Evolutionary conservation across 2,888 invertebrate genomes (phyloP).

Genomic region (Loripinus fragilis): DNA sequence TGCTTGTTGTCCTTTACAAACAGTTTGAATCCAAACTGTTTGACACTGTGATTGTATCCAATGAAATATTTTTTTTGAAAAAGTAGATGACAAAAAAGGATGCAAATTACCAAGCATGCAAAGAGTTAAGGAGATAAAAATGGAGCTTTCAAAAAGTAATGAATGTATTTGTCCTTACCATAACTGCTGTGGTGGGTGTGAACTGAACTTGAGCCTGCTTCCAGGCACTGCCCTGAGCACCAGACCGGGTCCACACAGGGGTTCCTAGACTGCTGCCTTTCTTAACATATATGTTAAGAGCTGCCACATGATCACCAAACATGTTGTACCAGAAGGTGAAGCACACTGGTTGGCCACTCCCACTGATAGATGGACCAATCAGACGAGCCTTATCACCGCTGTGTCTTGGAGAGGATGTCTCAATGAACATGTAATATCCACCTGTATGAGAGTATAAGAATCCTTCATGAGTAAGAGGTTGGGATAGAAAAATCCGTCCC

Average conservation of each 20-base stretch:
- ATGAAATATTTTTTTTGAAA: too few relatives aligned
- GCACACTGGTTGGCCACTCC: slow-evolving; percentile 58
- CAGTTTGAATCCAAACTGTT: too few relatives aligned
- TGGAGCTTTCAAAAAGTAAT: too few relatives aligned
- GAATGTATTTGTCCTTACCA: too few relatives aligned
- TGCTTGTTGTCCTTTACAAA: too few relatives aligned
- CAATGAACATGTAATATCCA: slow-evolving; percentile 77
- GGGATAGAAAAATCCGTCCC: too few relatives aligned
- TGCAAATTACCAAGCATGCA: too few relatives aligned
- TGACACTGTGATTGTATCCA: too few relatives aligned
- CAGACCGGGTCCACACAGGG: slow-evolving; percentile 66
- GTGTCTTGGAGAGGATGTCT: slow-evolving; percentile 85
- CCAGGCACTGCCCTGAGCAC: slow-evolving; percentile 69
- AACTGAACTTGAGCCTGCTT: slow-evolving; percentile 59
- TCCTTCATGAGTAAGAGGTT: too few relatives aligned
- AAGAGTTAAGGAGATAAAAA: too few relatives aligned
- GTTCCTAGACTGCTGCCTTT: slow-evolving; percentile 48
- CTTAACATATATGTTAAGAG: slow-evolving; percentile 64
- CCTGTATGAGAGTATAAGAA: slow-evolving; percentile 45
- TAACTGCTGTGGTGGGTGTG: slow-evolving; percentile 25
- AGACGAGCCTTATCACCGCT: slow-evolving; percentile 85
- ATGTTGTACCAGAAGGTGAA: slow-evolving; percentile 79
- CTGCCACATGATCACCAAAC: slow-evolving; percentile 70
- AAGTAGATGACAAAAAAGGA: too few relatives aligned
- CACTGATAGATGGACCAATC: slow-evolving; percentile 62